Conservation (phyloP, 2,888 invertebrate species). For the Arge pagana region DNA sequence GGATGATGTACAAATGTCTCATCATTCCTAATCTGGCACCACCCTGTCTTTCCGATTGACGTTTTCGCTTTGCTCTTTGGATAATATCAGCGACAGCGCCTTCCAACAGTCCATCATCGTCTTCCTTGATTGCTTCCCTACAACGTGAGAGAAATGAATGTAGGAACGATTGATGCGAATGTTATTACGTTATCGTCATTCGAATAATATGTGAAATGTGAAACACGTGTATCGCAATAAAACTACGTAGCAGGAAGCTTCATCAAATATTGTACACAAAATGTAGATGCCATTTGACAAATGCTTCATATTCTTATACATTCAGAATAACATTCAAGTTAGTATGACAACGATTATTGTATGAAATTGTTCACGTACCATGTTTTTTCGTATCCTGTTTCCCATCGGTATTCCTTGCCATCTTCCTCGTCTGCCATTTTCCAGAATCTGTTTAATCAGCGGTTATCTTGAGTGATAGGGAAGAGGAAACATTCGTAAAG, state of each 20-base stretch:
- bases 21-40: constrained; percentile 96
- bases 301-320: no score
- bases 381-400: constrained; percentile 93
- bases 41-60: constrained; percentile 71
- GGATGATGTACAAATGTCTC: constrained; percentile 89
- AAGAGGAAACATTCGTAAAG: no score
- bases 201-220: not conserved
- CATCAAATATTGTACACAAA: constrained; percentile 11
- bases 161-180: not conserved
- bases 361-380: no score
- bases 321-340: no score
- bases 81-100: constrained; percentile 90
- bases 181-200: constrained; percentile 11
- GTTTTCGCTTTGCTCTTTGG: constrained; percentile 83
- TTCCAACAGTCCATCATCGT: constrained; percentile 91
- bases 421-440: constrained; percentile 79
- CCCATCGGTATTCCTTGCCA: constrained; percentile 90
- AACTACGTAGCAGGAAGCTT: constrained; percentile 11
- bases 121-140: constrained; percentile 96
- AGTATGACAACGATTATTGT: no score
- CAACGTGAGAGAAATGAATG: constrained; percentile 31
- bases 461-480: no score
- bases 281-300: constrained; percentile 7
- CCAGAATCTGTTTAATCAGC: no score
- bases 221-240: constrained; percentile 7